Evolutionary conservation across 2,797 vertebrate species (phyloP).

Genomic region (Enteromius radiatus): DNA sequence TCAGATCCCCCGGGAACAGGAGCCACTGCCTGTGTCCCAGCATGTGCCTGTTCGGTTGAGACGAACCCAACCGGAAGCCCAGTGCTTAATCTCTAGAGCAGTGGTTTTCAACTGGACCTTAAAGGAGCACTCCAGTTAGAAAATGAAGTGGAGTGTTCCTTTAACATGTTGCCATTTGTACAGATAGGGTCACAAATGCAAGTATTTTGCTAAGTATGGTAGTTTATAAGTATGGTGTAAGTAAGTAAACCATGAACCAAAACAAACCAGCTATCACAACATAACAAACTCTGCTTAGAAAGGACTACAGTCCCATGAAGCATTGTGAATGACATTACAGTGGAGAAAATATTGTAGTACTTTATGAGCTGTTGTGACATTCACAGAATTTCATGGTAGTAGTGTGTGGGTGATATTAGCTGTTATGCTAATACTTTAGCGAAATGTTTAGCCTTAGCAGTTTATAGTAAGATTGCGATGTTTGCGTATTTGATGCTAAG

Average conservation of each 20-base stretch:
- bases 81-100: conserved; percentile 35
- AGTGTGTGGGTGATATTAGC: not conserved
- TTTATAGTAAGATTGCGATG: not conserved
- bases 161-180: not conserved
- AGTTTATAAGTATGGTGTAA: too few species aligned
- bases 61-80: conserved; percentile 4
- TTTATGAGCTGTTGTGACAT: not conserved
- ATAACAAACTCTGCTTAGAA: not conserved
- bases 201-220: too few species aligned
- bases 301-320: not conserved
- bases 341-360: not conserved
- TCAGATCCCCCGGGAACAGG: conserved; percentile 69
- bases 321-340: not conserved
- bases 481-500: not conserved
- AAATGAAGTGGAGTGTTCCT: too few species aligned
- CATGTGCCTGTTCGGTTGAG: conserved; percentile 77
- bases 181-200: not conserved
- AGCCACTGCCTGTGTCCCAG: conserved; percentile 71
- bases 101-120: conserved; percentile 29
- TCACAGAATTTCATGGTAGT: not conserved
- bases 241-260: too few species aligned
- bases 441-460: not conserved
- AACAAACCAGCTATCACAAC: not conserved
- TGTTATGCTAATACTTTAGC: not conserved
- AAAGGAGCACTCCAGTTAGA: too few species aligned